Percentiles rank a stretch among this genome's conserved stretches.
Conservation (phyloP, 2,797 vertebrate species). For the Apogon hyalosoma region DNA sequence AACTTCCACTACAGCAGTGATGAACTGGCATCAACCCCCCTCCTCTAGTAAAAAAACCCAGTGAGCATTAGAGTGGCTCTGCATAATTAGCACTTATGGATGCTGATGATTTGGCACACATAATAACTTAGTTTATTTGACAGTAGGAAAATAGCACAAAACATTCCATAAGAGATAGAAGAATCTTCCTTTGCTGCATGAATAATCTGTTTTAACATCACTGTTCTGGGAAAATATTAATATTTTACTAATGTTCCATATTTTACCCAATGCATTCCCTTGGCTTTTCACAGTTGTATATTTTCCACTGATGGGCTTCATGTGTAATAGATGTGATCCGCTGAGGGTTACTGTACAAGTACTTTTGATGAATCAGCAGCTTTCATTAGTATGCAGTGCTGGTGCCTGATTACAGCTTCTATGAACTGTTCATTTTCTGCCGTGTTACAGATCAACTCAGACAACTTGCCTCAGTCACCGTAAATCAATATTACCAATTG, state of each 20-base stretch:
- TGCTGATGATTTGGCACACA: constrained; percentile 66
- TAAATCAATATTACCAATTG: constrained; percentile 8
- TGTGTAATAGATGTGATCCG: constrained; percentile 54
- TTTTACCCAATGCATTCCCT: constrained; percentile 28
- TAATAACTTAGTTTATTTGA: constrained; percentile 34
- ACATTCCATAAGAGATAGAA: constrained; percentile 3
- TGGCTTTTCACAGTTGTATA: constrained; percentile 28
- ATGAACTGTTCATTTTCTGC: constrained; percentile 37
- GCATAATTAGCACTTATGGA: constrained; percentile 65
- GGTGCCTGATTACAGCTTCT: constrained; percentile 44
- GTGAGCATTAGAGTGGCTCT: constrained; percentile 53
- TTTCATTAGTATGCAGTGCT: constrained; percentile 48
- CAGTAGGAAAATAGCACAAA: constrained; percentile 21
- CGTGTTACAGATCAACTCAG: constrained; percentile 24
- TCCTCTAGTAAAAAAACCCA: constrained; percentile 43
- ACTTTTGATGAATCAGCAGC: constrained; percentile 69
- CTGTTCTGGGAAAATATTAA: constrained; percentile 28
- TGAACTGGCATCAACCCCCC: constrained; percentile 67
- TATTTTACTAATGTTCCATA: constrained; percentile 43
- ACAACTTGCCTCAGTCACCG: constrained; percentile 8
- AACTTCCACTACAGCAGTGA: constrained; percentile 76
- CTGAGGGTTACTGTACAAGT: constrained; percentile 36
- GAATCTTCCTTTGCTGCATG: constrained; percentile 10
- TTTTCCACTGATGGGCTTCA: constrained; percentile 36
- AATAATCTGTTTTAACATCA: constrained; percentile 31